Base-by-base conservation (phyloP, 2,888 invertebrate genomes). In the Cryptus armator region DNA sequence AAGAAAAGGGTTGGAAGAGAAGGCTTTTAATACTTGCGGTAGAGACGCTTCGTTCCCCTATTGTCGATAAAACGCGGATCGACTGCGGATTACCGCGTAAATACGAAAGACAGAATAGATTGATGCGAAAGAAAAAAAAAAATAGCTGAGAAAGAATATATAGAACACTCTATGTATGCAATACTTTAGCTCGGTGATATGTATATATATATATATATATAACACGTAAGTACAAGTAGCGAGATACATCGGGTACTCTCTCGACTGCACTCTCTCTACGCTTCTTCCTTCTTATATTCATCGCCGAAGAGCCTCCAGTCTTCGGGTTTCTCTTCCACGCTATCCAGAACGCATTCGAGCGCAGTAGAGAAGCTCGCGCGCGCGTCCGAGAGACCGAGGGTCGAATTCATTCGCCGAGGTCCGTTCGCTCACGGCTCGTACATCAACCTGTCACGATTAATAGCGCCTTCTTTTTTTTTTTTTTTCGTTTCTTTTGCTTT, bases 1-100 rank as follows among this genome's bases (percentile, higher is more conserved):
- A 90, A 92, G 92, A 91, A 92, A 90, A 92, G 92, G 92, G 92
- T 92, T 91, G 91, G 37, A 37, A 82, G 89, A 89, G 91, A 89
- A 92, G 90, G 92, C 92, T 93, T 93, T 93, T 92, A 93, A 92
- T 92, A 92, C 92, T 91, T 88, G 90, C 90, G 90, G 89, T 90
- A 89, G 74, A 68, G 78, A 83, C 88, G 88, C 89, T 87, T 66
- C 87, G 84, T 86, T 81, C n/a, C 82, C 79, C 89, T 84, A 92
- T 92, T 90, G 90, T 92, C 91, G 91, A 92, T 92, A 92, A 91
- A 91, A 90, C 91, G 90, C 91, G 72, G 68, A 91, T 92, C 91
- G 89, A 89, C 91, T 88, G 67, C 74, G 88, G 89, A 92, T 92
- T 90, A 91, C 90, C 91, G 75, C 75, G 90, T 91, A 90, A 91